Base-by-base conservation (phyloP, 2,888 invertebrate genomes). In the Caenorhabditis sp. region DNA sequence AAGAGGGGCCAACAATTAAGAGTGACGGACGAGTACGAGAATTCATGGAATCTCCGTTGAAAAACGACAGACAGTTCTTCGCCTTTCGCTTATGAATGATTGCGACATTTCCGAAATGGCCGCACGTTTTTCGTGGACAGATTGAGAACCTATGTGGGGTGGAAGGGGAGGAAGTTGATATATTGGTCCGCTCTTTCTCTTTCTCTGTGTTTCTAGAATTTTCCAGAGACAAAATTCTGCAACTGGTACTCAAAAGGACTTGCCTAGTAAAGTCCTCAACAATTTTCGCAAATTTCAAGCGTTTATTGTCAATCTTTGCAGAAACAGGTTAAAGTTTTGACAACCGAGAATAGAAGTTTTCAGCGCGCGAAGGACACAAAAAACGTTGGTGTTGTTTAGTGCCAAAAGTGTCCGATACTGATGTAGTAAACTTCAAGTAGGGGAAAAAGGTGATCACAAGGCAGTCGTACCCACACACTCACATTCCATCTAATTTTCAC, bases 81-180 rank as follows among this genome's bases (percentile, higher is more conserved):
- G n/a, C 43, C 15, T 65, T 35, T 46, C 65, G 32, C 26, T 65
- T 55, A 65, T 65, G 65, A 65, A 65, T 65, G 65, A 65, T 65
- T 65, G 46, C 46, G 65, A 55, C 65, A 53, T 53, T 63, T 65
- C 45, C 65, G 65, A n/a, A n/a, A n/a, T n/a, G n/a, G n/a, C n/a
- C n/a, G n/a, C n/a, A n/a, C n/a, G n/a, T n/a, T n/a, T n/a, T n/a
- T n/a, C n/a, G n/a, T n/a, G n/a, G n/a, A n/a, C n/a, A n/a, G n/a
- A n/a, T n/a, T n/a, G 41, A 35, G 20, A 56, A 45, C 22, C 13
- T 32, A 59, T 27, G 8, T 62, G 26, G 24, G 43, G 30, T 52
- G 6, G 9, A 20, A 20, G 43, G 13, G 22, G 39, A 22, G 13
- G 43, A 41, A 41, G n/a, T 27, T 41, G 62, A 37, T n/a, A 63